These are phyloP conservation scores for Rhyacophila brunnea DNA, from an alignment of 1,140 invertebrate species.

Conservation along the genomic window DNA sequence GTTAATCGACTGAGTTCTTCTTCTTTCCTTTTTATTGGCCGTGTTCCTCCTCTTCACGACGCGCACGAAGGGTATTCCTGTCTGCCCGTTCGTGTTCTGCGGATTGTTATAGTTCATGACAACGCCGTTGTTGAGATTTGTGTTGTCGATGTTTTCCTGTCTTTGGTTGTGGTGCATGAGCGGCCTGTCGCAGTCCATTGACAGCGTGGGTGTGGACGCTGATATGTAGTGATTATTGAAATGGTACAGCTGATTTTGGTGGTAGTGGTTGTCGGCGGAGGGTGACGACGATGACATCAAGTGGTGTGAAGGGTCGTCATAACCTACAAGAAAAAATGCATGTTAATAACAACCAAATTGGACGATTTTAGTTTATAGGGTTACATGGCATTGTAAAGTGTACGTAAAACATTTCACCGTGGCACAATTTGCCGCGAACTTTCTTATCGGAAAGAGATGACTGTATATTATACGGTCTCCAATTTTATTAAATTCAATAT, in stretches of 20 bases:
- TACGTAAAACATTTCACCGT: no score
- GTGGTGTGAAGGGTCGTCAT: constrained; percentile 13
- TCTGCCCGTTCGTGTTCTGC: neutral
- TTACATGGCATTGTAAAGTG: no score
- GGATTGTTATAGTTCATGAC: neutral
- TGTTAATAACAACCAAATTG: no score
- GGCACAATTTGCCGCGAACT: no score
- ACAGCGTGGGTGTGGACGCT: constrained; percentile 16
- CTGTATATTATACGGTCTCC: no score
- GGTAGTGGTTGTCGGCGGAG: constrained; percentile 1
- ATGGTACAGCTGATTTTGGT: constrained; percentile 21
- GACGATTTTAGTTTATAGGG: no score
- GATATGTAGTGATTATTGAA: constrained; percentile 20
- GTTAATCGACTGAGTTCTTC: constrained; percentile 92
- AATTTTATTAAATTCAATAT: no score
- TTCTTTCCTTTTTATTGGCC: constrained; percentile 91
- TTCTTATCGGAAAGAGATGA: no score
- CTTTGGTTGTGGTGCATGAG: constrained; percentile 40
- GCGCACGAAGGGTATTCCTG: constrained; percentile 52
- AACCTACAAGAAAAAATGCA: no score
- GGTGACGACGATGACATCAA: constrained; percentile 4
- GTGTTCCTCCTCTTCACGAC: constrained; percentile 73
- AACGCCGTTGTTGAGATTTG: neutral
- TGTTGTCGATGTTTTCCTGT: neutral
- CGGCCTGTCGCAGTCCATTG: constrained; percentile 46